Conservation (phyloP, 2,797 vertebrate species). For the Channa striata region DNA sequence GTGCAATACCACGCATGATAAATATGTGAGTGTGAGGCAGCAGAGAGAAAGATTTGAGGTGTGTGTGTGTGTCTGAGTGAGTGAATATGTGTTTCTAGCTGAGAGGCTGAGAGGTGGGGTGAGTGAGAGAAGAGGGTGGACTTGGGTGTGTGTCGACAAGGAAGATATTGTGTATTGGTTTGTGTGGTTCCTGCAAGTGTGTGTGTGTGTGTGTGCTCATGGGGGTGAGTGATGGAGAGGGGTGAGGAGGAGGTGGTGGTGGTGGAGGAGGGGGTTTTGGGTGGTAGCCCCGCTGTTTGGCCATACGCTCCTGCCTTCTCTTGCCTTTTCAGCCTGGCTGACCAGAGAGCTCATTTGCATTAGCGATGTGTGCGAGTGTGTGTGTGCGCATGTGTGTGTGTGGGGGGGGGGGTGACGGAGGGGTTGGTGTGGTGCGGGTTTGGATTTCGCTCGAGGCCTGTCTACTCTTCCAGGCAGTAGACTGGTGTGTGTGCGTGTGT, state of each 20-base stretch:
- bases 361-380: slow-evolving; percentile 44
- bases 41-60: slow-evolving; percentile 10
- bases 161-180: slow-evolving; percentile 38
- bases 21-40: slow-evolving; percentile 47
- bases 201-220: slow-evolving; percentile 20
- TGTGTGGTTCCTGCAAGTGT: slow-evolving; percentile 34
- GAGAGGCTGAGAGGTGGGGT: background rate
- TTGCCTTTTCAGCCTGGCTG: slow-evolving; percentile 87
- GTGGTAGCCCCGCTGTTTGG: slow-evolving; percentile 85
- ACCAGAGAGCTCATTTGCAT: slow-evolving; percentile 89
- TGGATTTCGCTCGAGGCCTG: slow-evolving; percentile 88
- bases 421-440: slow-evolving; percentile 41
- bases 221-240: slow-evolving; percentile 56
- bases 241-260: slow-evolving; percentile 15
- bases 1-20: slow-evolving; percentile 29
- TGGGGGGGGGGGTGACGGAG: slow-evolving; percentile 44
- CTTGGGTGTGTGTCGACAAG: slow-evolving; percentile 27
- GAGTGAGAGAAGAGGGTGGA: slow-evolving; percentile 18
- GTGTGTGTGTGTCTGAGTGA: slow-evolving; percentile 25
- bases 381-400: background rate
- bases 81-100: slow-evolving; percentile 11
- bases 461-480: slow-evolving; percentile 87
- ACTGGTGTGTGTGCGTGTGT: slow-evolving; percentile 65
- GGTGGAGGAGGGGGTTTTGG: slow-evolving; percentile 51
- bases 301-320: slow-evolving; percentile 86